These are phyloP conservation scores for Centropus bengalensis DNA, from an alignment of 2,113 vertebrate species.

Conservation along the genomic window DNA sequence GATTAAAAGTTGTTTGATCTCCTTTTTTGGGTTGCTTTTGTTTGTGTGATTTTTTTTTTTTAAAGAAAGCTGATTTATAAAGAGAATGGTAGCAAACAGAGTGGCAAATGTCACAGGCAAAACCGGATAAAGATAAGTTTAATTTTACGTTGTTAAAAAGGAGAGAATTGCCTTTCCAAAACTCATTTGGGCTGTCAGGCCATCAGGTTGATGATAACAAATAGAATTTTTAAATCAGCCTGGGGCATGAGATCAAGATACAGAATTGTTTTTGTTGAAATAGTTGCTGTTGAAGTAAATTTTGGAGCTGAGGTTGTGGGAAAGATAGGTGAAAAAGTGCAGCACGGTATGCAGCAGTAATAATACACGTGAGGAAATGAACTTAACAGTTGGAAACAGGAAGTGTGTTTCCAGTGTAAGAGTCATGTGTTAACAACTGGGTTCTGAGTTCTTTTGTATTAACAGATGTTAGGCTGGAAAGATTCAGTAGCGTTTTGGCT, in stretches of 20 bases:
- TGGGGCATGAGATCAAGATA: background rate
- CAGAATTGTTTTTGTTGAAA: conserved; percentile 18
- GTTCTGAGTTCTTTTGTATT: conserved; percentile 31
- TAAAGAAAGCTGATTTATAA: background rate
- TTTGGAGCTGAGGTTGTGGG: conserved; percentile 18
- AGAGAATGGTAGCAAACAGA: background rate
- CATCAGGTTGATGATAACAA: background rate
- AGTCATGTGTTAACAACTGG: background rate
- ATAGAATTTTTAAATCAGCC: background rate
- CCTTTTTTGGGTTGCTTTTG: background rate
- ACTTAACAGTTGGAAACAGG: conserved; percentile 45
- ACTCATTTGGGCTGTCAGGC: background rate
- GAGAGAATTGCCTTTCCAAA: background rate
- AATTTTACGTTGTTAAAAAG: background rate
- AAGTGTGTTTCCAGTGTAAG: conserved; percentile 27
- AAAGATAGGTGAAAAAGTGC: background rate
- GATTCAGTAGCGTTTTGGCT: conserved; percentile 19
- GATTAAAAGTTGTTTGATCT: background rate
- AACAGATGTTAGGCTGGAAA: conserved; percentile 43
- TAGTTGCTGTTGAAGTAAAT: background rate
- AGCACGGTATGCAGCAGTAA: background rate
- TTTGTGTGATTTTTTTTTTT: background rate
- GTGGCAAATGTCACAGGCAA: background rate
- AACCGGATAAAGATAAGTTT: background rate
- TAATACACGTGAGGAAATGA: conserved; percentile 53